phyloP scores from a whole-genome alignment of 2,113 vertebrate genomes.

The Heptranchias perlo region DNA sequence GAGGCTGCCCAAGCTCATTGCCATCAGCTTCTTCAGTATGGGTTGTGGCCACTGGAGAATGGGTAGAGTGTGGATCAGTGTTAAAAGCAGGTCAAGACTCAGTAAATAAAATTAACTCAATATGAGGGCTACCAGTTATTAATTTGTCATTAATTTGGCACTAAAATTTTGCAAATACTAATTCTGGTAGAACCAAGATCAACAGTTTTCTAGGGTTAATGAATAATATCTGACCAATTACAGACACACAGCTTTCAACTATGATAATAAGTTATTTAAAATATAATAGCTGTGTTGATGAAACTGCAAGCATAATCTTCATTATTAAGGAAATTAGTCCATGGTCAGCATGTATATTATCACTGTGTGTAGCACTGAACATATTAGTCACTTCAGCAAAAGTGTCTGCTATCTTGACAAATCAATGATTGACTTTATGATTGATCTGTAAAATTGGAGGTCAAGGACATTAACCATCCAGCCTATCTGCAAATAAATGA shows the following conservation, averaged over 20 bases:
- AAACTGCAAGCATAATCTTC: background rate
- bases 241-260: background rate
- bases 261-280: background rate
- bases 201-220: background rate
- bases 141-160: background rate
- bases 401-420: background rate
- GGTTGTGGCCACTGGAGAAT: background rate
- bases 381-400: background rate
- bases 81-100: background rate
- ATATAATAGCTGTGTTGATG: background rate
- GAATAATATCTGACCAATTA: background rate
- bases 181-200: background rate
- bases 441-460: background rate
- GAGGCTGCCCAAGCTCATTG: background rate
- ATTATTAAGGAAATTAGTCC: background rate
- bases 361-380: background rate
- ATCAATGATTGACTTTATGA: background rate
- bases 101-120: background rate
- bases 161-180: background rate
- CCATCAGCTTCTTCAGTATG: background rate
- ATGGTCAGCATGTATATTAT: too few species aligned
- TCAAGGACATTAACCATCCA: background rate
- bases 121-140: background rate
- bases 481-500: background rate
- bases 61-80: background rate